Evolutionary conservation across 2,888 invertebrate species (phyloP).

Genomic region (Gonocerus acuteangulatus): DNA sequence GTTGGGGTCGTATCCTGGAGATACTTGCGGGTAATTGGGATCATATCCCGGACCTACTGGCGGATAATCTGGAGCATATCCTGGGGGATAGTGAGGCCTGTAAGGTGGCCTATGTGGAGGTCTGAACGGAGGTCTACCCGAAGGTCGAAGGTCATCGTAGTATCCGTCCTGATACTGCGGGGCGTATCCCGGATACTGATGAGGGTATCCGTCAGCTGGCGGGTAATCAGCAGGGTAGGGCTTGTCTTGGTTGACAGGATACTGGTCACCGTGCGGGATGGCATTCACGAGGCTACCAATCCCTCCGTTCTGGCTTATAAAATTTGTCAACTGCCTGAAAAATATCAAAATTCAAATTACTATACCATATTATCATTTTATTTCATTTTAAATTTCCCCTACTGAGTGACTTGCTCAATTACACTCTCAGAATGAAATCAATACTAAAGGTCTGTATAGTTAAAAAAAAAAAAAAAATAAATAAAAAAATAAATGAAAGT

Average conservation of each 20-base stretch:
- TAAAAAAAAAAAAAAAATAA: too few species aligned
- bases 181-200: background rate
- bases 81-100: background rate
- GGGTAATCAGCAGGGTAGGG: background rate
- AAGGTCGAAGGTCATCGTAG: background rate
- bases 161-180: background rate
- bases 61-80: background rate
- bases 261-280: background rate
- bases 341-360: background rate
- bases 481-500: too few species aligned
- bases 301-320: conserved; percentile 35
- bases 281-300: conserved; percentile 26
- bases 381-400: too few species aligned
- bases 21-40: background rate
- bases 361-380: too few species aligned
- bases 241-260: conserved; percentile 19
- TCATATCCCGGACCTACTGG: conserved; percentile 1
- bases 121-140: conserved; percentile 6
- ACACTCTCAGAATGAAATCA: too few species aligned
- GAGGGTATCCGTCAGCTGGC: background rate
- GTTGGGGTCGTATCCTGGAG: background rate
- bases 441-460: too few species aligned
- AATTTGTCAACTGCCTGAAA: conserved; percentile 33
- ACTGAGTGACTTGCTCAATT: too few species aligned
- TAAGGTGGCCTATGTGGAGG: conserved; percentile 21